Evolutionary conservation across 2,113 vertebrate species (phyloP), one percentile per base, ranked within the genome.

Genomic region (Heptranchias perlo): DNA sequence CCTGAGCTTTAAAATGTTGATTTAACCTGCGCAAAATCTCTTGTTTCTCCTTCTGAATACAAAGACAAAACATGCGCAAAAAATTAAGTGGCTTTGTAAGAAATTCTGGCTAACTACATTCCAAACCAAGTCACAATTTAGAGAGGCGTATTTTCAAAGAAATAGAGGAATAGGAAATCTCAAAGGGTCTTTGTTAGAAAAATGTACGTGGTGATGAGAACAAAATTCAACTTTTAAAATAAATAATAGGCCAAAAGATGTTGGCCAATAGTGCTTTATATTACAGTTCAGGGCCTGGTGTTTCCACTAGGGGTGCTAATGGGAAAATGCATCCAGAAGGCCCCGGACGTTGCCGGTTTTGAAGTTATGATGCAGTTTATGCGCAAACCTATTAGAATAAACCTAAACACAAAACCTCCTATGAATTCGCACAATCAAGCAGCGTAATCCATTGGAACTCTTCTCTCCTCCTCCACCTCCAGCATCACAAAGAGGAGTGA

Each of bases 21-120:
- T 99, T 99, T 67, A 99, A 97, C 96, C 99, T 98, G 96, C 97
- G 98, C 11, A 99, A 97, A 97, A 99, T 99, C 97, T 99, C 98
- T 97, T 98, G 98, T 96, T 99, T 99, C 96, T 98, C 98, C 97
- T 96, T 98, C 99, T 99, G 97, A 73, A 96, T 96, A 89, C 16
- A 94, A 97, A 84, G 96, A 95, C 91, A 92, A 96, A 96, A 10
- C 16, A 44, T 96, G 35, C 0, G 31, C 82, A 96, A 39, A 35
- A 31, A 4, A 28, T 35, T n/a, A 89, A 96, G 96, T 25, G 35
- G 39, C 39, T 95, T n/a, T 69, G 44, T 31, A 93, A 62, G 96
- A 95, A 96, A 94, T 39, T 96, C 1, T 28, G 61, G 95, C 61
- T 94, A 0, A 95, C 95, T 25, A 97, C 92, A 96, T 35, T 35